Evolutionary conservation across 2,888 invertebrate species (phyloP).

Genomic region (Magallana nippona): DNA sequence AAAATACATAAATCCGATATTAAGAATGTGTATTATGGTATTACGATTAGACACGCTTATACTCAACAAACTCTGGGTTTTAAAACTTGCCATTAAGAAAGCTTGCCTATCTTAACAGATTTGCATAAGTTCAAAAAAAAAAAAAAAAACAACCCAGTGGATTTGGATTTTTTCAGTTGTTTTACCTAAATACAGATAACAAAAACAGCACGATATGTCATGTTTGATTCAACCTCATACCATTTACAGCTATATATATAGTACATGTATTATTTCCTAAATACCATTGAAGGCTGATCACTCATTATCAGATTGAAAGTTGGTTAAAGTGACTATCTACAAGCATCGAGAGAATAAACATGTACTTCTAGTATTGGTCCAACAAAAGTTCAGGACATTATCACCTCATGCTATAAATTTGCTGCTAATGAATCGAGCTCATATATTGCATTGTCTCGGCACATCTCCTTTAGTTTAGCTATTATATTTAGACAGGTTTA

Average conservation of each 20-base stretch:
- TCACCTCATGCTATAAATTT: background rate
- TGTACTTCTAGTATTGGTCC: background rate
- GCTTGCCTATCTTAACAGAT: conserved; percentile 21
- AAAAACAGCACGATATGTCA: no score
- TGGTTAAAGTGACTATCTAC: no score
- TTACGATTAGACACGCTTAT: background rate
- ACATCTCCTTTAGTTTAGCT: background rate
- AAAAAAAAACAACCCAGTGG: no score
- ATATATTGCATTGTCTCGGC: background rate
- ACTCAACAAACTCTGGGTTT: background rate
- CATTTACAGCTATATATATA: no score
- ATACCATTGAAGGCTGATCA: no score
- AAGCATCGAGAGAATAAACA: no score
- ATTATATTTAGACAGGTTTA: background rate
- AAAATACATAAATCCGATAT: conserved; percentile 21
- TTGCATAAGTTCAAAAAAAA: background rate
- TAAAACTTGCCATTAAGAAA: background rate
- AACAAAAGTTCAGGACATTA: background rate
- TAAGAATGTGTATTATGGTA: background rate
- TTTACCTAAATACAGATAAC: no score
- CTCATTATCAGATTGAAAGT: no score
- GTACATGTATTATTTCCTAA: no score
- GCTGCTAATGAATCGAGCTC: background rate
- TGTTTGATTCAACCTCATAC: no score
- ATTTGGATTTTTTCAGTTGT: no score